phyloP scores from a whole-genome alignment of 2,113 vertebrate species.

The Ptyas mucosa region DNA sequence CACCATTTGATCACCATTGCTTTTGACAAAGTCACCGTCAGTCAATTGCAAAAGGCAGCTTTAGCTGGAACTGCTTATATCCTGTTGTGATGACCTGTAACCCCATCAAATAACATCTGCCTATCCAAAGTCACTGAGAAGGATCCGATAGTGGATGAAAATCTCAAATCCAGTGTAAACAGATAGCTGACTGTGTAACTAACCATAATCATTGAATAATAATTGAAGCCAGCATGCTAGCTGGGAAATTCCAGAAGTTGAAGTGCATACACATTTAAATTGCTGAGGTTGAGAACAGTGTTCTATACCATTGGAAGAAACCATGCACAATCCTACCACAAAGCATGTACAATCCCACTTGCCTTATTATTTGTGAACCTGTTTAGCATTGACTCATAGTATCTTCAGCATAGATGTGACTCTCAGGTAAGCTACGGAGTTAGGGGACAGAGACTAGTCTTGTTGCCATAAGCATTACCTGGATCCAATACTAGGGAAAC shows the following conservation, averaged over 20 bases:
- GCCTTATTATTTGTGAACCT: constrained; percentile 44
- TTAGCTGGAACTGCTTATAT: background rate
- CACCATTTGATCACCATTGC: background rate
- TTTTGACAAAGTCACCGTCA: background rate
- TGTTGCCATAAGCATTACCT: constrained; percentile 54
- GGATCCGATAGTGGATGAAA: background rate
- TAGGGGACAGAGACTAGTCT: background rate
- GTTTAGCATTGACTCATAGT: constrained; percentile 3
- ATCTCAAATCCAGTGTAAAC: background rate
- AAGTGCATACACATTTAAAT: background rate
- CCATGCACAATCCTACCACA: background rate
- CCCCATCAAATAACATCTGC: background rate
- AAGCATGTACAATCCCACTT: background rate
- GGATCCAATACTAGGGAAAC: constrained; percentile 55
- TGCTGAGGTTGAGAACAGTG: background rate
- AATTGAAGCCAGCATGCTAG: background rate
- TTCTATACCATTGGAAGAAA: background rate
- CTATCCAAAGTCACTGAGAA: background rate
- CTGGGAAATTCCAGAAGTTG: background rate
- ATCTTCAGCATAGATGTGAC: background rate
- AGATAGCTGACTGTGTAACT: background rate
- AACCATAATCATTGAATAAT: background rate
- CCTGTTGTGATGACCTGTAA: background rate
- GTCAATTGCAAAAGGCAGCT: background rate
- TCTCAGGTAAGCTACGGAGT: background rate